phyloP scores from a whole-genome alignment of 2,888 invertebrate genomes.

The Rotaria macrura region DNA sequence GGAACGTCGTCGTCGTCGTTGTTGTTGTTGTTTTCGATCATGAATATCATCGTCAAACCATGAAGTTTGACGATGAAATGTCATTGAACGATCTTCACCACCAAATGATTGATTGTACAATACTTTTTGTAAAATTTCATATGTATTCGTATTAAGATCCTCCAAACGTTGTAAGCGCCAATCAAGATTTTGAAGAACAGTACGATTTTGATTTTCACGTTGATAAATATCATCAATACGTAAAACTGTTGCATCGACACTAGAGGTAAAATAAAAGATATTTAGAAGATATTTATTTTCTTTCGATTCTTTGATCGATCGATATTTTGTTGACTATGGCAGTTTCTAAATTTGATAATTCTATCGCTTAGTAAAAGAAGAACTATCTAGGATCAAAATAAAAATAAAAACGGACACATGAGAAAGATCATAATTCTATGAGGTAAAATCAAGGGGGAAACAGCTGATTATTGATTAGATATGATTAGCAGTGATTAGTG shows the following conservation, averaged over 20 bases:
- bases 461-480: too few species aligned
- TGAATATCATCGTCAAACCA: neutral
- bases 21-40: neutral
- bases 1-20: neutral
- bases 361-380: too few species aligned
- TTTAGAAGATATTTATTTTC: too few species aligned
- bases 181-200: constrained; percentile 29
- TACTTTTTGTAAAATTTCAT: neutral
- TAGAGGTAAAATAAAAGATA: neutral
- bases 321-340: too few species aligned
- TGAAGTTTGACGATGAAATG: neutral
- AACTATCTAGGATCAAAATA: too few species aligned
- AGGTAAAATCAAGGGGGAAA: too few species aligned
- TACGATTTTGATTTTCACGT: constrained; percentile 27
- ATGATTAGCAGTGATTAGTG: too few species aligned
- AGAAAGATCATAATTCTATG: too few species aligned
- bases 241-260: constrained; percentile 27
- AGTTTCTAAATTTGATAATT: too few species aligned
- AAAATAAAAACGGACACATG: too few species aligned
- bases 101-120: neutral
- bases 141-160: constrained; percentile 13
- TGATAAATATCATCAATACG: constrained; percentile 32
- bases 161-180: constrained; percentile 30
- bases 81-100: neutral
- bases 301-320: too few species aligned